Conservation (phyloP, 2,113 vertebrate species). For the Reinhardtius hippoglossoides region DNA sequence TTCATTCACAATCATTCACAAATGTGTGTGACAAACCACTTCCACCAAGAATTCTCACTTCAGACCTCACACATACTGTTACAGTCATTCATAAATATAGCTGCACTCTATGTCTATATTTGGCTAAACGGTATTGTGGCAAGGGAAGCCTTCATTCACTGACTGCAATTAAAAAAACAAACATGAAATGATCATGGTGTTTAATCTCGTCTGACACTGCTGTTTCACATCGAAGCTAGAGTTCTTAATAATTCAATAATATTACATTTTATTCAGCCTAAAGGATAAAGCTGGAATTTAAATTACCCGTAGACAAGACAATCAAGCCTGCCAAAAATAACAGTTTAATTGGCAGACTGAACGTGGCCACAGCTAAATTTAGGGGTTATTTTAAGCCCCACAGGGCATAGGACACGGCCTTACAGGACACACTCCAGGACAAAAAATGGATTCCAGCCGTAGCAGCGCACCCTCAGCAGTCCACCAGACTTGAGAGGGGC, state of each 20-base stretch:
- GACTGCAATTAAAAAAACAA: neutral
- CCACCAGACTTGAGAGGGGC: constrained; percentile 40
- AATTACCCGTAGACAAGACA: constrained; percentile 61
- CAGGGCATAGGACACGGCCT: constrained; percentile 49
- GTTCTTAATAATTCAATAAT: constrained; percentile 48
- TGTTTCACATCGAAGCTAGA: constrained; percentile 18
- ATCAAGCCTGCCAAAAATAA: constrained; percentile 72
- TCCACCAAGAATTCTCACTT: constrained; percentile 38
- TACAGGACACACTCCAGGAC: constrained; percentile 40
- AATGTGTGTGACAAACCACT: constrained; percentile 36
- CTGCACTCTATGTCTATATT: neutral
- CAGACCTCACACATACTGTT: constrained; percentile 23
- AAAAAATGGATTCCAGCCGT: constrained; percentile 59
- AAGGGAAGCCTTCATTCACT: neutral
- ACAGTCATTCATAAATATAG: constrained; percentile 52
- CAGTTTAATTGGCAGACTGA: constrained; percentile 65
- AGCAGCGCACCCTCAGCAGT: constrained; percentile 57
- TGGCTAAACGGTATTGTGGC: neutral
- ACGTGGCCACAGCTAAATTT: constrained; percentile 66
- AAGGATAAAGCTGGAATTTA: constrained; percentile 58
- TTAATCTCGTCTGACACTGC: constrained; percentile 5
- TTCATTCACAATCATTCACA: constrained; percentile 42
- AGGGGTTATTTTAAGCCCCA: constrained; percentile 74
- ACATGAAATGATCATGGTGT: neutral
- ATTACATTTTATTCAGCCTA: constrained; percentile 16